Conservation (phyloP, 2,797 vertebrate species). For the Selene dorsalis region DNA sequence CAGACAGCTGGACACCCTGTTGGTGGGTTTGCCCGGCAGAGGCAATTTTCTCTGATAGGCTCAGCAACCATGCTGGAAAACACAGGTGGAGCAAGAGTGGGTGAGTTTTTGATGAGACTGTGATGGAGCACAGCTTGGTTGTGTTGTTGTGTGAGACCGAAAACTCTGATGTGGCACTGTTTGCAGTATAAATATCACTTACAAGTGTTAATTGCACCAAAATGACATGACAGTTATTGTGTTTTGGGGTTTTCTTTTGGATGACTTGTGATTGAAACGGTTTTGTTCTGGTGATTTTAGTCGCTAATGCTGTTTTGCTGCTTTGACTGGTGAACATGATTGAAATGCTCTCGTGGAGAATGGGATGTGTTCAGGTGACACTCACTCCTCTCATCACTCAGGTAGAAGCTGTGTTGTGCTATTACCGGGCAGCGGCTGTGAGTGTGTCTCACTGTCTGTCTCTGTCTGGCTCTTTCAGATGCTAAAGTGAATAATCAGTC, state of each 20-base stretch:
- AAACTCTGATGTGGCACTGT: background rate
- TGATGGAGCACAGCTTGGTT: slow-evolving; percentile 42
- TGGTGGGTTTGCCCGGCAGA: slow-evolving; percentile 65
- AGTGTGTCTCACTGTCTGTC: slow-evolving; percentile 65
- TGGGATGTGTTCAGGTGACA: slow-evolving; percentile 5
- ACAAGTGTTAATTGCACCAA: background rate
- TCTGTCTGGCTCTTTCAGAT: slow-evolving; percentile 90
- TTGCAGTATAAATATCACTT: no score
- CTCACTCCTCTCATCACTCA: background rate
- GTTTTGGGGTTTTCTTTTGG: background rate
- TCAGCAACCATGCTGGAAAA: slow-evolving; percentile 82
- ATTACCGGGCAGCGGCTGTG: slow-evolving; percentile 29
- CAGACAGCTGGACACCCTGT: slow-evolving; percentile 60
- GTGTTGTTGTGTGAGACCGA: slow-evolving; percentile 1
- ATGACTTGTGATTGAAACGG: background rate
- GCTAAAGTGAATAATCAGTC: slow-evolving; percentile 99
- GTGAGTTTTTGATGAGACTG: slow-evolving; percentile 76
- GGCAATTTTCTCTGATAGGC: slow-evolving; percentile 57
- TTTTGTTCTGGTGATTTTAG: background rate
- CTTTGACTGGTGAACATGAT: slow-evolving; percentile 13
- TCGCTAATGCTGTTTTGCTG: background rate
- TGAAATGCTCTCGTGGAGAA: slow-evolving; percentile 17
- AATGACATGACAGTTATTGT: background rate
- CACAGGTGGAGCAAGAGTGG: slow-evolving; percentile 74
- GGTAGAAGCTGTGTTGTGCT: slow-evolving; percentile 5